These are phyloP conservation scores for Neoniphon sammara DNA, from an alignment of 2,797 vertebrate genomes.

Conservation along the genomic window DNA sequence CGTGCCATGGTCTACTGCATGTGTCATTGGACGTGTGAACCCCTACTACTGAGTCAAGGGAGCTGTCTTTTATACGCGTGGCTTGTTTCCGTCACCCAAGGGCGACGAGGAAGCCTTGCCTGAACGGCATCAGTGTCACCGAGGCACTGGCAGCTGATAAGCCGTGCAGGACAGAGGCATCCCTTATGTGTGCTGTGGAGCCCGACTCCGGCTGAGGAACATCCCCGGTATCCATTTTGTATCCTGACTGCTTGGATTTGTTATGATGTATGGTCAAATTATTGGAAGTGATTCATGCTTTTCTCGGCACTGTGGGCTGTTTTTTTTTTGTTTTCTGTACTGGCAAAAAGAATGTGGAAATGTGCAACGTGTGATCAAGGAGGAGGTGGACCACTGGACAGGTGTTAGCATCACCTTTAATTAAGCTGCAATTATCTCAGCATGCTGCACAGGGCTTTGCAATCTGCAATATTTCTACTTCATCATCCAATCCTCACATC, in stretches of 20 bases:
- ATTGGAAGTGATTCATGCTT: conserved; percentile 21
- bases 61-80: conserved; percentile 36
- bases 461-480: neutral
- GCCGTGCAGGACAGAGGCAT: conserved; percentile 37
- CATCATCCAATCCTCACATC: too few species aligned
- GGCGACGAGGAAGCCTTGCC: conserved; percentile 40
- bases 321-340: conserved; percentile 9
- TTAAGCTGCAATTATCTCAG: neutral
- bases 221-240: conserved; percentile 29
- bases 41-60: neutral
- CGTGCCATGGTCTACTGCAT: conserved; percentile 19
- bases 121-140: conserved; percentile 49
- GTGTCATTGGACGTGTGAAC: conserved; percentile 32
- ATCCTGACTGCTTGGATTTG: conserved; percentile 35
- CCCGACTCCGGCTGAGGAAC: neutral
- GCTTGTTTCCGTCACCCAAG: conserved; percentile 46
- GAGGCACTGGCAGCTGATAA: conserved; percentile 42
- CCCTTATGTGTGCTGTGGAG: conserved; percentile 24
- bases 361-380: conserved; percentile 5
- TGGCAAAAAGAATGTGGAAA: conserved; percentile 20
- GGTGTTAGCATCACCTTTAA: conserved; percentile 27
- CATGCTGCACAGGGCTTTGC: neutral
- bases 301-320: neutral
- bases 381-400: conserved; percentile 8
- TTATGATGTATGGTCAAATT: conserved; percentile 39